Evolutionary conservation across 2,888 invertebrate genomes (phyloP).

Genomic region (Vannuccia rotundouncinata): DNA sequence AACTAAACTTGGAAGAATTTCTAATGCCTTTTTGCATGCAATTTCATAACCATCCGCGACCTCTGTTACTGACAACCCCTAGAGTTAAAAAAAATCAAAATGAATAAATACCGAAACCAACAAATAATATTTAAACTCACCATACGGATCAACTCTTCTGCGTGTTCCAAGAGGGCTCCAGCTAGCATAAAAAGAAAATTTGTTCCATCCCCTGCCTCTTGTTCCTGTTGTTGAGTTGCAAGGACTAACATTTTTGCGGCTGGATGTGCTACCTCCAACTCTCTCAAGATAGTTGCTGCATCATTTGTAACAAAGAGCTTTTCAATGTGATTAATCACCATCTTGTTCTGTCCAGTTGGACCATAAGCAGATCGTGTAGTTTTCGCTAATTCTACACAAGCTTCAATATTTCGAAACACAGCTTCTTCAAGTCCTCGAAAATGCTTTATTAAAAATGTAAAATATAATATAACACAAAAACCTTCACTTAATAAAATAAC

Average conservation of each 20-base stretch:
- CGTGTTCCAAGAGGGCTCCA: slow-evolving; percentile 80
- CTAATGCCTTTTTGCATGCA: slow-evolving; percentile 79
- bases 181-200: slow-evolving; percentile 93
- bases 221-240: slow-evolving; percentile 95
- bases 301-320: slow-evolving; percentile 98
- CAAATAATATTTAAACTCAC: slow-evolving; percentile 53
- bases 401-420: slow-evolving; percentile 82
- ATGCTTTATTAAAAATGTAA: slow-evolving; percentile 59
- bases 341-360: slow-evolving; percentile 78
- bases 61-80: slow-evolving; percentile 91
- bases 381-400: slow-evolving; percentile 88
- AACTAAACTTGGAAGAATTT: slow-evolving; percentile 68
- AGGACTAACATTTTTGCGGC: slow-evolving; percentile 92
- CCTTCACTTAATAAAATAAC: neutral
- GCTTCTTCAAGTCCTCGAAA: slow-evolving; percentile 92
- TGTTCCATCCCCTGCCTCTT: slow-evolving; percentile 96
- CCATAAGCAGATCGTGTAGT: slow-evolving; percentile 91
- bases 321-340: slow-evolving; percentile 97
- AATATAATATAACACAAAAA: slow-evolving; percentile 19
- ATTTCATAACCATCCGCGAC: slow-evolving; percentile 94
- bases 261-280: slow-evolving; percentile 91
- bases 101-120: slow-evolving; percentile 13
- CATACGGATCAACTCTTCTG: slow-evolving; percentile 82
- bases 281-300: slow-evolving; percentile 92
- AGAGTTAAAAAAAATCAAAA: slow-evolving; percentile 42